Evolutionary conservation across 2,888 invertebrate species (phyloP), one percentile per base, ranked within the genome.

Genomic region (Hedychridium roseum): DNA sequence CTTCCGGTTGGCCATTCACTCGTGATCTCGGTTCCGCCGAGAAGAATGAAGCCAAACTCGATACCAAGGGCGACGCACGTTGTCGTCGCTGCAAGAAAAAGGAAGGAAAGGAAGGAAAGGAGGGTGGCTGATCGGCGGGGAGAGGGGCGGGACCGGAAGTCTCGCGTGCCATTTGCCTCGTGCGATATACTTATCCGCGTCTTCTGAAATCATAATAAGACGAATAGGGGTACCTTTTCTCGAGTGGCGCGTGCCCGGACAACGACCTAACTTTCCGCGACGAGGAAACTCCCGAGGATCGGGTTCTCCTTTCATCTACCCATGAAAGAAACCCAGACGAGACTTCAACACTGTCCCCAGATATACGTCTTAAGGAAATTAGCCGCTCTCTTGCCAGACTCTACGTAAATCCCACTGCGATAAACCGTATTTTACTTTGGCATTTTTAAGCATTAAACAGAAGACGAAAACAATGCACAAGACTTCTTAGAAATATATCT

Each of bases 81-180:
- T 31, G 15, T 31, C 23, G 23, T 18, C 7, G 36, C 7, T 2
- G 14, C n/a, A 36, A 36, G 17, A 36, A 36, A 18, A 11, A 20
- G 18, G 18, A 12, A 32, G 15, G 15, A 12, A 14, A 9, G 32
- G 15, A 9, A 32, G 14, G n/a, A 27, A 3, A 27, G 3, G 9
- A 2, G 54, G 27, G 27, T 11, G 27, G 27, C 43, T 45, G 50
- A 38, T 44, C 49, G 32, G 40, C 50, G 39, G 36, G 50, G 54
- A 45, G 44, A 43, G 54, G 58, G 60, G 56, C 54, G 64, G 59
- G 50, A 54, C 72, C 78, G 78, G 78, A 78, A 76, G 75, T 78
- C 74, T 78, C 74, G 76, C 73, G 72, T 76, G 74, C 77, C 76
- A 71, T 74, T 74, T 73, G 72, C 68, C 62, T 65, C 67, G 55